Conservation (phyloP, 2,888 invertebrate genomes). For the Buathra laborator region DNA sequence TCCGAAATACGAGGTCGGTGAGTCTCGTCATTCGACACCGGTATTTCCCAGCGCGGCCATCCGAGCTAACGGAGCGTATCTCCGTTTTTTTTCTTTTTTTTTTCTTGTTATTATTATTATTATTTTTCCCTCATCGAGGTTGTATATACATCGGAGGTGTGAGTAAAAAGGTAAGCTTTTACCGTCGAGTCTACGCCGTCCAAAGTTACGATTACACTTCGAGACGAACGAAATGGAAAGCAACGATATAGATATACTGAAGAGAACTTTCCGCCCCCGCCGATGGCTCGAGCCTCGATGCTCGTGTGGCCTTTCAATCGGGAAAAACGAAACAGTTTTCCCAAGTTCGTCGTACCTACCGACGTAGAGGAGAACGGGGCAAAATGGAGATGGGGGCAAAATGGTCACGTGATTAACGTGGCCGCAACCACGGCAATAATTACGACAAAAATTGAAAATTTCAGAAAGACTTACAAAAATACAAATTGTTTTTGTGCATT, state of each 20-base stretch:
- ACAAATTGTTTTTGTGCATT: too few species aligned
- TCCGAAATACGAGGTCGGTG: background rate
- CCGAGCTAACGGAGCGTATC: background rate
- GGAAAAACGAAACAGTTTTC: slow-evolving; percentile 14
- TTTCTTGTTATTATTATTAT: too few species aligned
- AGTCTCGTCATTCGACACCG: background rate
- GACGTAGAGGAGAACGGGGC: background rate
- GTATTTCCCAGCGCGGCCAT: slow-evolving; percentile 40
- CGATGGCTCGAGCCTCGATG: background rate
- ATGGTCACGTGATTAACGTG: too few species aligned
- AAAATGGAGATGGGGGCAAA: too few species aligned
- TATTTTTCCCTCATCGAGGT: too few species aligned
- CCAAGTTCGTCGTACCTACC: slow-evolving; percentile 25
- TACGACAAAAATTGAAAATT: too few species aligned
- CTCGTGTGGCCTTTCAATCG: slow-evolving; percentile 16
- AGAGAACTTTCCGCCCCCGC: background rate
- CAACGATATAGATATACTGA: background rate
- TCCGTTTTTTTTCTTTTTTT: background rate
- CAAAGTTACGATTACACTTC: slow-evolving; percentile 14
- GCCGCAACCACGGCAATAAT: too few species aligned
- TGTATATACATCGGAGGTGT: background rate
- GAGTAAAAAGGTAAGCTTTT: slow-evolving; percentile 3
- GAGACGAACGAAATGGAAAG: background rate
- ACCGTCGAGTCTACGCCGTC: background rate
- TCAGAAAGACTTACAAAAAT: too few species aligned